Evolutionary conservation across 2,888 invertebrate species (phyloP), one percentile per base, ranked within the genome.

Genomic region (Morpho deidamia): DNA sequence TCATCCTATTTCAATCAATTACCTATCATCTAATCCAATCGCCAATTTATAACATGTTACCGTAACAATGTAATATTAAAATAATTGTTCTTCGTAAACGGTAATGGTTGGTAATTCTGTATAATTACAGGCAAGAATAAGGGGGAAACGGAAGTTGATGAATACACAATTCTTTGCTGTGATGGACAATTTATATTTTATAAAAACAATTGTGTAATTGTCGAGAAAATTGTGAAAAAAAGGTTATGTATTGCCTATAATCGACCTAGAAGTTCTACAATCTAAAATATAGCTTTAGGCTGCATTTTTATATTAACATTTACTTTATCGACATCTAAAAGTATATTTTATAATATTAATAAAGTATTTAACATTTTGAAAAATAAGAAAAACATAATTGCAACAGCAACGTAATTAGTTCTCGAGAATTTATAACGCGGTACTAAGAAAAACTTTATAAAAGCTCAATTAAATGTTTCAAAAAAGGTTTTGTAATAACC

Each of bases 31-130:
- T 44, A 55, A 50, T 57, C 44, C 9, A 40, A 55, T 41, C 12
- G 12, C n/a, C 11, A 42, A 52, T 53, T 14, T 33, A 40, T 46
- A 65, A 55, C 73, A 76, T 23, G 80, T 85, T 84, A 85, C 77
- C 72, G 71, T 71, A 81, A 84, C 76, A 72, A 72, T 70, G 68
- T 66, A 70, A 72, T 71, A 85, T 85, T 83, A 83, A 75, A 78
- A 69, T 80, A 78, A 86, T 85, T 71, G 78, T 67, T 62, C 70
- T 66, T 74, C 75, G 68, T 81, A 74, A 66, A 69, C 71, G 70
- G 74, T 84, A 84, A 85, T 84, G 77, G 75, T 69, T 65, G 68
- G 65, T 83, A 84, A 85, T 84, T 77, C 67, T 66, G 68, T 66
- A 72, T 86, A 86, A 86, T 87, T 83, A 81, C 71, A 81, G 74